These are phyloP conservation scores for Athalia circularis DNA, from an alignment of 2,888 invertebrate genomes.

Conservation along the genomic window DNA sequence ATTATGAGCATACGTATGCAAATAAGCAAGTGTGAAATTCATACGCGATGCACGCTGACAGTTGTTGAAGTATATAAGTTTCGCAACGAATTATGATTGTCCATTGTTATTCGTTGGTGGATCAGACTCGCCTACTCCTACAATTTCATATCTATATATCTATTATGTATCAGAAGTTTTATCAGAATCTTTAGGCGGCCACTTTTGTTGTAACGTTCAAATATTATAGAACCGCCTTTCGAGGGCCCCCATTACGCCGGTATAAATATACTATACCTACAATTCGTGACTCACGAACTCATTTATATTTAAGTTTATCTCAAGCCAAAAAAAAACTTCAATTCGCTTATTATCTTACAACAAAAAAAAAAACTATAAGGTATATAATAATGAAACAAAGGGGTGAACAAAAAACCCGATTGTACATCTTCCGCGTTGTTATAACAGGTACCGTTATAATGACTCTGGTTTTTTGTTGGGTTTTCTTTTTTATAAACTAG, in stretches of 20 bases:
- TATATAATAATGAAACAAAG: not conserved
- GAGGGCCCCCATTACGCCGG: not conserved
- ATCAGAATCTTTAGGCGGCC: not conserved
- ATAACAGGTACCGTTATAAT: no score
- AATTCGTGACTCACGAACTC: not conserved
- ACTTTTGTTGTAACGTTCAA: not conserved
- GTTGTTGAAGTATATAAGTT: not conserved
- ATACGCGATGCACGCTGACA: constrained; percentile 13
- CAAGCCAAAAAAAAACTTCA: not conserved
- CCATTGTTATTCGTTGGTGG: constrained; percentile 20
- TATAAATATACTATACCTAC: not conserved
- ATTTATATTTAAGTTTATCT: not conserved
- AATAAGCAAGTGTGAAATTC: constrained; percentile 7
- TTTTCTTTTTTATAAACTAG: no score
- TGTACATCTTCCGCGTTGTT: no score
- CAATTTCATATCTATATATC: constrained; percentile 8
- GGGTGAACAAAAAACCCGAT: not conserved
- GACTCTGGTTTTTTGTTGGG: no score
- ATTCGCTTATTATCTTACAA: not conserved
- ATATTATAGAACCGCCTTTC: not conserved
- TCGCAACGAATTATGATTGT: constrained; percentile 32
- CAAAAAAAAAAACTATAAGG: not conserved
- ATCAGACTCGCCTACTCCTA: constrained; percentile 20
- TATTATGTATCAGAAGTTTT: not conserved
- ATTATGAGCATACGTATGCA: not conserved